Evolutionary conservation across 2,888 invertebrate genomes (phyloP).

Genomic region (Lepas anatifera): DNA sequence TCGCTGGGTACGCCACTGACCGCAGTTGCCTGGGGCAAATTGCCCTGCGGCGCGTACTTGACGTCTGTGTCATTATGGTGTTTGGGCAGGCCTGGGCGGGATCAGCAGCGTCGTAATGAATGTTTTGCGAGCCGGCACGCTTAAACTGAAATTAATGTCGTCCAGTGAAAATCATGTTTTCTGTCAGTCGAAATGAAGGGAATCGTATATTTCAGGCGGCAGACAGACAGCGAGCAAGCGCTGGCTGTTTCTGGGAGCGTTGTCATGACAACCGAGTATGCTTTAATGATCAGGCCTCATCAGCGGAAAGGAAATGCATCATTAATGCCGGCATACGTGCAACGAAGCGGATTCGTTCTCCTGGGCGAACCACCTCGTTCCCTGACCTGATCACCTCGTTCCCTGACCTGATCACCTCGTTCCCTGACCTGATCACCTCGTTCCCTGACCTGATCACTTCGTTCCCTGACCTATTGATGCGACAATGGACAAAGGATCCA

Average conservation of each 20-base stretch:
- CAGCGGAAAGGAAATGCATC: slow-evolving; percentile 2
- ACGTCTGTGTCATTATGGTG: not conserved
- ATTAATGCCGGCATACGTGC: not conserved
- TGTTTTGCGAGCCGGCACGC: not conserved
- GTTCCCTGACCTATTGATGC: too few species aligned
- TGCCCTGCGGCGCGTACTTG: not conserved
- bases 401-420: too few species aligned
- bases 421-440: too few species aligned
- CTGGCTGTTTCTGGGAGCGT: not conserved
- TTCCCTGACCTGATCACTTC: too few species aligned
- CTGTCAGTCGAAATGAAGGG: slow-evolving; percentile 4
- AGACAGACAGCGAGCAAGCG: too few species aligned
- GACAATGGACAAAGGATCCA: too few species aligned
- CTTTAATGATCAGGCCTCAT: slow-evolving; percentile 10
- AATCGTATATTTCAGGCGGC: slow-evolving; percentile 9
- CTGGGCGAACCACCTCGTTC: too few species aligned
- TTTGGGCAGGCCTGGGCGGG: not conserved
- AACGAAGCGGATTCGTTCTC: not conserved
- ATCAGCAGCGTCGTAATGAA: not conserved
- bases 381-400: too few species aligned
- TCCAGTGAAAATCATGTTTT: slow-evolving; percentile 10
- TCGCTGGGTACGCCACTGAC: too few species aligned
- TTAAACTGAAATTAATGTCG: slow-evolving; percentile 11
- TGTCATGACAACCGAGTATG: not conserved
- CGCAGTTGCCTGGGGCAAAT: not conserved